Conservation (phyloP, 2,888 invertebrate species). For the Panopea generosa region DNA sequence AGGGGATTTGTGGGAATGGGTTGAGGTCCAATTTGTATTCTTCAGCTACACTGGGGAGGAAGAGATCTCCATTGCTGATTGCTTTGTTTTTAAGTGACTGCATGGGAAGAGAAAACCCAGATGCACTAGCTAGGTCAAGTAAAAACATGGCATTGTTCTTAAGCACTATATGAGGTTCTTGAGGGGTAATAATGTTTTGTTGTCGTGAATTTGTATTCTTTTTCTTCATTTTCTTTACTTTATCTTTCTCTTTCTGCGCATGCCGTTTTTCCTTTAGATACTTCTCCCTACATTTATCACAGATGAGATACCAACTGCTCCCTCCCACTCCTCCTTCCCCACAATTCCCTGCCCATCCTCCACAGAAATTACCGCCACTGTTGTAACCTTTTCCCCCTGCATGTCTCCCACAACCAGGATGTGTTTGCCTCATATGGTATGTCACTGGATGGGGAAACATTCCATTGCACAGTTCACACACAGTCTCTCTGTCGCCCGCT, state of each 20-base stretch:
- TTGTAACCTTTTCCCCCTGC: constrained; percentile 96
- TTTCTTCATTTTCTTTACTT: constrained; percentile 81
- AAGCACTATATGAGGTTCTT: constrained; percentile 90
- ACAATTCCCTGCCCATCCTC: constrained; percentile 95
- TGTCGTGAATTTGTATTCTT: constrained; percentile 73
- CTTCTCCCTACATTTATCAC: constrained; percentile 95
- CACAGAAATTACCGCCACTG: constrained; percentile 94
- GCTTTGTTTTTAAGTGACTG: constrained; percentile 72
- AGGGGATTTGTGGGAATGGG: constrained; percentile 82
- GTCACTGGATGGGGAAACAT: constrained; percentile 90
- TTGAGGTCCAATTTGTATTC: constrained; percentile 77
- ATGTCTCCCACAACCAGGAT: constrained; percentile 95
- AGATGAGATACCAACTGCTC: constrained; percentile 95
- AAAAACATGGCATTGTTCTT: constrained; percentile 97
- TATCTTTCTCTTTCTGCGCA: constrained; percentile 82
- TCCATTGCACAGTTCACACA: constrained; percentile 95
- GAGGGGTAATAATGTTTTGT: constrained; percentile 83
- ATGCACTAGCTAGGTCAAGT: constrained; percentile 93
- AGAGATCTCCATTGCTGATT: constrained; percentile 66
- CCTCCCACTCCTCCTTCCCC: constrained; percentile 93
- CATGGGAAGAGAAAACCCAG: constrained; percentile 86
- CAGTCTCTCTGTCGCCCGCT: constrained; percentile 84
- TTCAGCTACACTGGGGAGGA: constrained; percentile 82
- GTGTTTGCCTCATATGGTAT: constrained; percentile 95
- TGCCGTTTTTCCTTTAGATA: constrained; percentile 86